phyloP scores from a whole-genome alignment of 2,113 vertebrate species.

The Emberiza fucata region DNA sequence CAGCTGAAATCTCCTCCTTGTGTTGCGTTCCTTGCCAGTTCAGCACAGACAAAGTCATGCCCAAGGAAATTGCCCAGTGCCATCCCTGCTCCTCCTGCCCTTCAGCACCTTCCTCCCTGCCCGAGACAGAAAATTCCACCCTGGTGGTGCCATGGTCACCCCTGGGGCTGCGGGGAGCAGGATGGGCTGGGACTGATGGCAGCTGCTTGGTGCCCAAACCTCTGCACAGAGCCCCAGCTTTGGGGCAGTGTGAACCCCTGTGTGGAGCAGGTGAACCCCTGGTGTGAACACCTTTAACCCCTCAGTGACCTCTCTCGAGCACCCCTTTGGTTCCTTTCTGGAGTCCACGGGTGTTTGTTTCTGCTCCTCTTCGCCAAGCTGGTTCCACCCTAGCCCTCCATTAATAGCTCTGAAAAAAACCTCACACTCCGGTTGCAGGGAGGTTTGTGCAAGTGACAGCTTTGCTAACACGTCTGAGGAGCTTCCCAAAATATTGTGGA shows the following conservation, averaged over 20 bases:
- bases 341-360: neutral
- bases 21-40: neutral
- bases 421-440: constrained; percentile 22
- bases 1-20: neutral
- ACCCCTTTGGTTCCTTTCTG: accelerated
- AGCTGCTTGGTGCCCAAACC: neutral
- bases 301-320: neutral
- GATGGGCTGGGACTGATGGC: accelerated
- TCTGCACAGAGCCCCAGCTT: neutral
- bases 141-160: neutral
- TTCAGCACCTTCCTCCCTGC: neutral
- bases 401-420: neutral
- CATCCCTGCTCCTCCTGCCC: neutral
- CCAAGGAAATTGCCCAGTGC: neutral
- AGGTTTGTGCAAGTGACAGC: constrained; percentile 50
- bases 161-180: neutral
- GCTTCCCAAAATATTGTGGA: constrained; percentile 14
- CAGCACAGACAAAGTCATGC: neutral
- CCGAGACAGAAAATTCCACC: neutral
- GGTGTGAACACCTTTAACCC: neutral
- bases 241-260: neutral
- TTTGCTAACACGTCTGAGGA: constrained; percentile 54
- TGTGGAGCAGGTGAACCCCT: too few relatives aligned
- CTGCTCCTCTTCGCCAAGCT: neutral
- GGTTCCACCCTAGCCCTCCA: neutral